Evolutionary conservation across 2,888 invertebrate species (phyloP).

Genomic region (Eilema griseolum): DNA sequence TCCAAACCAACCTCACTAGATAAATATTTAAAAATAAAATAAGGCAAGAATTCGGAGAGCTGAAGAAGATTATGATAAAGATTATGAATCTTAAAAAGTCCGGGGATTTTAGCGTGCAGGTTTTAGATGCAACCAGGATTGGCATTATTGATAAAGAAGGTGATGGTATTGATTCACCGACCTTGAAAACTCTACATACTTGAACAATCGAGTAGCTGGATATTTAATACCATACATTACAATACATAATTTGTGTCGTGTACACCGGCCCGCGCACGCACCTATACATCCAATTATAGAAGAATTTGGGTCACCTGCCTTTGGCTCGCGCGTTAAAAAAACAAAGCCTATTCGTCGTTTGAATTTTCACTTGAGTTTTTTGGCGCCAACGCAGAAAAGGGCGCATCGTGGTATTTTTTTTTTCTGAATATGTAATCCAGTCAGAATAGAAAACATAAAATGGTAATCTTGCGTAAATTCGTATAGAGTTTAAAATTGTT

Average conservation of each 20-base stretch:
- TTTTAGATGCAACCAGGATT: background rate
- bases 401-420: too few species aligned
- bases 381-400: too few species aligned
- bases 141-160: background rate
- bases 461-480: too few species aligned
- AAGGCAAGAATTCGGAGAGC: too few species aligned
- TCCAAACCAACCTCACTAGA: background rate
- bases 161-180: background rate
- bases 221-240: conserved; percentile 2
- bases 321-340: conserved; percentile 46
- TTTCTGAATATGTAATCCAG: too few species aligned
- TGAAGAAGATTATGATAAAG: too few species aligned
- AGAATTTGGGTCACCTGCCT: conserved; percentile 52
- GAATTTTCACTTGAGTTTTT: conserved; percentile 25
- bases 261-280: conserved; percentile 41
- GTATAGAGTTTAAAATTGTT: too few species aligned
- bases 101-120: too few species aligned
- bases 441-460: too few species aligned
- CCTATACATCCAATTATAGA: conserved; percentile 50
- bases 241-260: conserved; percentile 13
- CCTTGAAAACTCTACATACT: background rate
- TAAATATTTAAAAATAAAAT: too few species aligned
- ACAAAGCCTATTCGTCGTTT: conserved; percentile 37
- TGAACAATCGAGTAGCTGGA: background rate
- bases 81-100: too few species aligned